Conservation (phyloP, 2,113 vertebrate species). For the Tichodroma muraria region DNA sequence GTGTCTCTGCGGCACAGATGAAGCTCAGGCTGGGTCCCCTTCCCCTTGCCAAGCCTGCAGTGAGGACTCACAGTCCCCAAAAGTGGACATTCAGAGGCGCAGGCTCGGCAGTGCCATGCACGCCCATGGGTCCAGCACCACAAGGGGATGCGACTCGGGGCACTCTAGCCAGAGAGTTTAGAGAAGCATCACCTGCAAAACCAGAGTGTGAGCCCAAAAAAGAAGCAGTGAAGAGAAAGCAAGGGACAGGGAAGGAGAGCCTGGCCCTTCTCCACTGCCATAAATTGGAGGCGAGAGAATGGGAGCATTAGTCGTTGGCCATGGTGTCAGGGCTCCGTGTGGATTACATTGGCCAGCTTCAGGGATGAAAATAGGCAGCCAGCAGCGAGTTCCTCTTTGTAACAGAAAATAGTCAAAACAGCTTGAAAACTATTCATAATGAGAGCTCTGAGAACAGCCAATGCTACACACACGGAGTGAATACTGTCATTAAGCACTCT, state of each 20-base stretch:
- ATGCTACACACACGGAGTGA: slow-evolving; percentile 40
- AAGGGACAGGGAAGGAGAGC: not conserved
- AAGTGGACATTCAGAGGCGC: rapidly evolving
- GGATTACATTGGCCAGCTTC: not conserved
- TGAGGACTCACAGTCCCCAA: not conserved
- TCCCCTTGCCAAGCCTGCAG: slow-evolving; percentile 1
- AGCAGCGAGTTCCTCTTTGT: slow-evolving; percentile 62
- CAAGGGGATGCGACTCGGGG: rapidly evolving
- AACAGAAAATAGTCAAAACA: slow-evolving; percentile 73
- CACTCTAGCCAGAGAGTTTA: not conserved
- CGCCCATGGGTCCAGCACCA: not conserved
- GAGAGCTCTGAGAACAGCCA: slow-evolving; percentile 53
- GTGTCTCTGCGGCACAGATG: slow-evolving; percentile 25
- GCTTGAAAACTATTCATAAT: slow-evolving; percentile 69
- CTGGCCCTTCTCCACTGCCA: not conserved
- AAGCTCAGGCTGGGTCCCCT: slow-evolving; percentile 20
- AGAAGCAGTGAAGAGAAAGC: not conserved
- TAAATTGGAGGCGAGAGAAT: not conserved
- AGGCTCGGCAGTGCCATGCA: not conserved
- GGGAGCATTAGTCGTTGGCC: rapidly evolving
- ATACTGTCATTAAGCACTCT: slow-evolving; percentile 68
- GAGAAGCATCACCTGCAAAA: not conserved
- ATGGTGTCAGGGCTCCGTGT: not conserved
- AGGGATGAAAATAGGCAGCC: slow-evolving; percentile 63
- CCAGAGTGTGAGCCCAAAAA: not conserved